phyloP scores from a whole-genome alignment of 2,888 invertebrate species.

The Nipponacmea schrenckii region DNA sequence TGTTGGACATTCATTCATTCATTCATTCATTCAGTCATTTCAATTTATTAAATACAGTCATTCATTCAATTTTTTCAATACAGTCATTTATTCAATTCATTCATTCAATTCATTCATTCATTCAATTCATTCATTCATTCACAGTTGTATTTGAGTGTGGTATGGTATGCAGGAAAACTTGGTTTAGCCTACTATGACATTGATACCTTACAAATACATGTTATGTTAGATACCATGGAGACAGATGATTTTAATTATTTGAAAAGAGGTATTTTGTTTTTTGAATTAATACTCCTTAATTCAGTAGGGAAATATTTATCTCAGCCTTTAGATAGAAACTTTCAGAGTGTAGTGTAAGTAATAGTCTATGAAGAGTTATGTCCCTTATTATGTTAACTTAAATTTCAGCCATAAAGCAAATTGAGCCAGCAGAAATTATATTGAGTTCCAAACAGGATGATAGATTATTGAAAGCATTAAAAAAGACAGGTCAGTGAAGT shows the following conservation, averaged over 20 bases:
- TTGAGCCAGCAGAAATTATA: constrained; percentile 58
- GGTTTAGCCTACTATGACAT: constrained; percentile 81
- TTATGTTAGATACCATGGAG: constrained; percentile 79
- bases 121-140: constrained; percentile 28
- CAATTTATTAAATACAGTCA: no score
- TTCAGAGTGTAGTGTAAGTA: no score
- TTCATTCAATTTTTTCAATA: no score
- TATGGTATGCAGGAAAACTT: constrained; percentile 76
- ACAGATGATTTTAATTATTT: constrained; percentile 75
- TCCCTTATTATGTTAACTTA: background rate
- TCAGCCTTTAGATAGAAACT: no score
- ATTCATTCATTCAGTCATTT: no score
- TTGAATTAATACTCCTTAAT: no score
- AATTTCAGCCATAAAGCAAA: constrained; percentile 57
- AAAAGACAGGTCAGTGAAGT: constrained; percentile 39
- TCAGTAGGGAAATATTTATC: no score
- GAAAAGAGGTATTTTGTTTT: constrained; percentile 57
- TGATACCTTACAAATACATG: constrained; percentile 75
- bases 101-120: no score
- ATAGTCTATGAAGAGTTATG: no score
- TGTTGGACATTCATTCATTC: no score
- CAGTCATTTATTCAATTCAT: no score
- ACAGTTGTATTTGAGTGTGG: constrained; percentile 75
- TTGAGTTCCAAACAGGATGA: constrained; percentile 64
- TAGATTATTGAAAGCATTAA: constrained; percentile 57